Evolutionary conservation across 1,140 invertebrate genomes (phyloP), one percentile per base, ranked within the genome.

Genomic region (Pseudobourletiella spinata): DNA sequence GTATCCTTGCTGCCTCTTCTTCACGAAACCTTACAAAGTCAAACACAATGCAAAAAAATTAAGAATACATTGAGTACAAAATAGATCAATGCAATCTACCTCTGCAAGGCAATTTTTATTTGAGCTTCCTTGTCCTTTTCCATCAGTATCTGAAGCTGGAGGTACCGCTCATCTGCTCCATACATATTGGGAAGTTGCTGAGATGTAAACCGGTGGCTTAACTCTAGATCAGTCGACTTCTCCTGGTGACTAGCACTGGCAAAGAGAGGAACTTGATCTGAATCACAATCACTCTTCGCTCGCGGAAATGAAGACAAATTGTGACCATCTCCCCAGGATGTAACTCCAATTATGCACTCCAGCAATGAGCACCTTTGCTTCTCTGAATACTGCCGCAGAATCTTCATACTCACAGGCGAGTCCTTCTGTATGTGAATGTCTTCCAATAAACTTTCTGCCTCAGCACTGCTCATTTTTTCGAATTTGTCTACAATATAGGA

Each of bases 391-490:
- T 25, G 11, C 22, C 61, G 50, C 4, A 66, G 54, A 50, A 69
- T 64, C 51, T 58, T 30, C 44, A 16, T 22, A 44, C 44, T 57
- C 3, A 32, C 28, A 18, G 3, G 18, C n/a, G 62, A 28, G 24
- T 61, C 30, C 26, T 32, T 42, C 18, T 18, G 28, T 26, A 66
- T 56, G 0, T 54, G 54, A 18, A 66, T 20, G 32, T 64, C 43
- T 22, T 63, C 29, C 2, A 69, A 57, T 2, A 69, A n/a, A 25
- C 39, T 54, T 28, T 66, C 64, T 15, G 64, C 67, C 25, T 66
- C 67, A 14, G 22, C 4, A 3, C 46, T 24, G 15, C 15, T 6
- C 18, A 69, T 11, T 29, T 66, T 65, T 4, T 64, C 64, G 46
- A 56, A 63, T 16, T 28, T 43, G 2, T 50, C 64, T n/a, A n/a